phyloP scores from a whole-genome alignment of 2,888 invertebrate genomes.

The Drosophila anomelani region DNA sequence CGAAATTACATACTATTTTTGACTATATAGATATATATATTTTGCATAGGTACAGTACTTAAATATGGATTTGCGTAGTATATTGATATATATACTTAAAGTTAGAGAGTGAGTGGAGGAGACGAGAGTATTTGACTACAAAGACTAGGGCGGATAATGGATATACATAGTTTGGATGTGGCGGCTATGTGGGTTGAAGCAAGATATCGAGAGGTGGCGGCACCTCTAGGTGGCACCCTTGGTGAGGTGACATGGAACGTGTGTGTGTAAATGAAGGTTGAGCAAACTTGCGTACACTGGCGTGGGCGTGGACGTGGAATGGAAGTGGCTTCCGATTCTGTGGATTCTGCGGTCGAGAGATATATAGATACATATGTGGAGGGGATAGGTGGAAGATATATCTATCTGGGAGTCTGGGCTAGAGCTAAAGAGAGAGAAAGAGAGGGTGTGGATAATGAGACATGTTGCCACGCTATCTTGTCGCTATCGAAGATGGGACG shows the following conservation, averaged over 20 bases:
- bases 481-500: constrained; percentile 13
- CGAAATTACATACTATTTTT: constrained; percentile 19
- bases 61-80: constrained; percentile 23
- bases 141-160: constrained; percentile 32
- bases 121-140: constrained; percentile 23
- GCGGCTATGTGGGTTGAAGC: constrained; percentile 18
- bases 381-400: constrained; percentile 23
- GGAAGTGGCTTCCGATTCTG: constrained; percentile 1
- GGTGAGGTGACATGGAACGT: constrained; percentile 9
- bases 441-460: constrained; percentile 10
- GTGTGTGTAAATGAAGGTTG: constrained; percentile 18
- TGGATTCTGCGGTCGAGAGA: constrained; percentile 17
- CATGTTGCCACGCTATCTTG: constrained; percentile 23
- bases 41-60: constrained; percentile 29
- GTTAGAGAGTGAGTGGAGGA: constrained; percentile 20
- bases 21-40: constrained; percentile 8
- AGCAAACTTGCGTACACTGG: constrained; percentile 25
- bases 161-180: constrained; percentile 20
- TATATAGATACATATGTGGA: constrained; percentile 21
- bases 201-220: constrained; percentile 9
- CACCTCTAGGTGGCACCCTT: constrained; percentile 13
- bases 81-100: constrained; percentile 23
- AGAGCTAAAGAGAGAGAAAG: constrained; percentile 4
- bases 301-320: constrained; percentile 4
- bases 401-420: constrained; percentile 25